These are phyloP conservation scores for Lomographa bimaculata DNA, from an alignment of 2,888 invertebrate genomes.

Conservation along the genomic window DNA sequence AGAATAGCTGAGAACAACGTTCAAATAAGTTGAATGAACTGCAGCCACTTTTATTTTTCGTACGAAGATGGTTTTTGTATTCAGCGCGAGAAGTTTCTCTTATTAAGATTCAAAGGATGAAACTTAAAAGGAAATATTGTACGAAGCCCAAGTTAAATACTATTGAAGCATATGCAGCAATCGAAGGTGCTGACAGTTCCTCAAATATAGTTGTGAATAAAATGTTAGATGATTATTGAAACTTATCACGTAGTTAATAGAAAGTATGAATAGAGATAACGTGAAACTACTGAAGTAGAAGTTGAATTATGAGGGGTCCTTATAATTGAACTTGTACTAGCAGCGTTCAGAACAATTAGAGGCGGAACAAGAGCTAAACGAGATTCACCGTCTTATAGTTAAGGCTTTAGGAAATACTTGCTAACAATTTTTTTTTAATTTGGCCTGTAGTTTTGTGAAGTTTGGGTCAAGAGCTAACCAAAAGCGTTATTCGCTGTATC, in stretches of 20 bases:
- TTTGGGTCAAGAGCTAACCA: slow-evolving; percentile 58
- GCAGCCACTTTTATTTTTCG: slow-evolving; percentile 47
- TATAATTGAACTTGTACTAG: too few species aligned
- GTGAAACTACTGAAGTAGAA: too few species aligned
- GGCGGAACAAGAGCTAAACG: too few species aligned
- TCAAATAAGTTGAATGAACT: slow-evolving; percentile 67
- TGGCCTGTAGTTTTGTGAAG: too few species aligned
- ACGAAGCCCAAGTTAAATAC: slow-evolving; percentile 41
- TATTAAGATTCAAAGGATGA: slow-evolving; percentile 78
- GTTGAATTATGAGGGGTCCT: too few species aligned
- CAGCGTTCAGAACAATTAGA: too few species aligned
- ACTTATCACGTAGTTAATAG: background rate
- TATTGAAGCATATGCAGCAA: slow-evolving; percentile 40
- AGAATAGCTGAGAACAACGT: slow-evolving; percentile 10
- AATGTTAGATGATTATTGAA: background rate
- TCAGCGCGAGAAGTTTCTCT: slow-evolving; percentile 68
- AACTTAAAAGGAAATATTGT: slow-evolving; percentile 79
- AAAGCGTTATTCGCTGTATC: slow-evolving; percentile 59
- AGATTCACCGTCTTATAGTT: too few species aligned
- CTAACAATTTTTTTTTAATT: too few species aligned
- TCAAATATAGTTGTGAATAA: slow-evolving; percentile 14
- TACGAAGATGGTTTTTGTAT: slow-evolving; percentile 66
- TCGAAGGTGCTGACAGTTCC: slow-evolving; percentile 19
- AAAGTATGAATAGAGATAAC: too few species aligned
- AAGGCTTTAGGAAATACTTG: too few species aligned